phyloP scores from a whole-genome alignment of 2,113 vertebrate species.

The Martes martes region DNA sequence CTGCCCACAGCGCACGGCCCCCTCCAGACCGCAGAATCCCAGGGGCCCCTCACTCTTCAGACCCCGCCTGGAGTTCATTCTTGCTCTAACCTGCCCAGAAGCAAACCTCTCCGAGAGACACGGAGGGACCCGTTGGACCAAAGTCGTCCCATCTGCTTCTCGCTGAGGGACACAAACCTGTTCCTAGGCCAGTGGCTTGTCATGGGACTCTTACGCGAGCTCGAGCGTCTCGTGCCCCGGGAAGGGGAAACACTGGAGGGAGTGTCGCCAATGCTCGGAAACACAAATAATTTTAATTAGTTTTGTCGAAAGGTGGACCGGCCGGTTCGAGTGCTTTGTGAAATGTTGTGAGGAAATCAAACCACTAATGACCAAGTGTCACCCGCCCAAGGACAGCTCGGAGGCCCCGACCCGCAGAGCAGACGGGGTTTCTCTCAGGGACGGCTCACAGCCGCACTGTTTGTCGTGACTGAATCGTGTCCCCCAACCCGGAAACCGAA shows the following conservation, averaged over 20 bases:
- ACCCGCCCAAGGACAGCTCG: rapidly evolving
- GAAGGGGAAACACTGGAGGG: too few species aligned
- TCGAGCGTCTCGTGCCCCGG: background rate
- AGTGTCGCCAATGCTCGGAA: background rate
- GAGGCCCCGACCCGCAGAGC: background rate
- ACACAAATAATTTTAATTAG: background rate
- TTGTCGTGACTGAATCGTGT: rapidly evolving
- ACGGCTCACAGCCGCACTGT: rapidly evolving
- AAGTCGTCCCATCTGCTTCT: background rate
- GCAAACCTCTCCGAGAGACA: too few species aligned
- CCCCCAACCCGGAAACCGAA: too few species aligned
- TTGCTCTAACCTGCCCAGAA: background rate
- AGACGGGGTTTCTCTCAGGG: background rate
- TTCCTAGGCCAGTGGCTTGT: too few species aligned
- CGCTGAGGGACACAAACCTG: background rate
- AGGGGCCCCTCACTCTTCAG: background rate
- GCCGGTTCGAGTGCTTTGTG: background rate
- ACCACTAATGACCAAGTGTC: background rate
- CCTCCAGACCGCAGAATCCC: rapidly evolving
- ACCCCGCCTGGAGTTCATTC: background rate
- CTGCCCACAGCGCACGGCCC: rapidly evolving
- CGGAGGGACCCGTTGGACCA: too few species aligned
- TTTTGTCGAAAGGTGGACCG: background rate
- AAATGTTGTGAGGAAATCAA: background rate
- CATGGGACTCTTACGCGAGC: background rate